Conservation (phyloP, 1,140 invertebrate species). For the Lamellibrachia luymesi region DNA sequence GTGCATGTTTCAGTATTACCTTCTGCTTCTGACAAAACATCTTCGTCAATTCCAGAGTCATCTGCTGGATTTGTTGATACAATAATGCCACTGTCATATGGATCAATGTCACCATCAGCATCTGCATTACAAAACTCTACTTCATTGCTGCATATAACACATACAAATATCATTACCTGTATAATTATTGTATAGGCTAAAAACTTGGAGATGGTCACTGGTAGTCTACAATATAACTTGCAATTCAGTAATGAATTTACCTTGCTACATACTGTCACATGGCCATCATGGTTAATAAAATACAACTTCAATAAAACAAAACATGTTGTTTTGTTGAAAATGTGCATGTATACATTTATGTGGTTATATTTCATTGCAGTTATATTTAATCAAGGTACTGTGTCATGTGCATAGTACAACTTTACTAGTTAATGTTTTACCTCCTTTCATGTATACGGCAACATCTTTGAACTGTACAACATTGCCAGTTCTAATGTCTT, state of each 20-base stretch:
- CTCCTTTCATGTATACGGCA: background rate
- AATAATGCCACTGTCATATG: background rate
- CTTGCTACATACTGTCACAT: background rate
- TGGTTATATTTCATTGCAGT: background rate
- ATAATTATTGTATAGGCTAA: background rate
- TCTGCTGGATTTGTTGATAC: background rate
- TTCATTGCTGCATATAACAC: background rate
- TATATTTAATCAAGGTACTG: background rate
- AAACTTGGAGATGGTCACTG: background rate
- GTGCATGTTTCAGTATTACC: background rate
- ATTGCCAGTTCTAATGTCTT: background rate
- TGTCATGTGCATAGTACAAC: background rate
- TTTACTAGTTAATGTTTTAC: background rate
- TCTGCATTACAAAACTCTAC: background rate
- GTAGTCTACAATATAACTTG: background rate
- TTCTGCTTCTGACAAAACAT: background rate
- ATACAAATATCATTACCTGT: background rate
- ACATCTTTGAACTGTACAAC: conserved; percentile 5
- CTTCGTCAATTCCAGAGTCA: background rate
- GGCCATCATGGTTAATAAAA: background rate
- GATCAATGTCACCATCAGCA: background rate
- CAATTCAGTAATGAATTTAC: background rate
- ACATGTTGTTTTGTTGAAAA: background rate
- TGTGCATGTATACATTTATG: background rate
- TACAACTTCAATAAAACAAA: background rate